Evolutionary conservation across 2,113 vertebrate species (phyloP), one percentile per base, ranked within the genome.

Genomic region (Miniopterus natalensis): DNA sequence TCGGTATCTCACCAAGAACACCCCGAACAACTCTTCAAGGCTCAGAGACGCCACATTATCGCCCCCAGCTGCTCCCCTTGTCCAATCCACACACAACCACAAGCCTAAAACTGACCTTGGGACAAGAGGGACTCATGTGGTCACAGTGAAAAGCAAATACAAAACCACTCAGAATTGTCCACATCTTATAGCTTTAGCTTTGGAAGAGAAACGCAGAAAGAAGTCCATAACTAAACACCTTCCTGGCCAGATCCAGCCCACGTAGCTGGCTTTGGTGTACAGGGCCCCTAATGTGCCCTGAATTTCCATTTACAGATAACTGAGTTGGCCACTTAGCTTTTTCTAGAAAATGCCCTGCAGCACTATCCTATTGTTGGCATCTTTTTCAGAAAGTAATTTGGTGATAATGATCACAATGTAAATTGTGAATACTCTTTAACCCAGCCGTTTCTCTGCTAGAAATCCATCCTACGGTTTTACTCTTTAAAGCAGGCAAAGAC

Each of bases 41-140:
- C n/a, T 71, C 47, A 25, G 68, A n/a, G 61, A n/a, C 20, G 4
- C 68, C 2, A 0, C 0, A 4, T 10, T 11, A n/a, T 6, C 12
- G 45, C 18, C 31, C 27, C 6, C 40, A 55, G 53, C 29, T 2
- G 10, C 12, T 59, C 31, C 36, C 45, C 11, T 29, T 5, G 13
- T 7, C 55, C 75, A 42, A 0, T 5, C 18, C 45, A 49, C 75
- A 84, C 6, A 31, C 57, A 42, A 55, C 53, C 4, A 55, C 15
- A 0, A 55, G 53, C 53, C 53, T 55, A 55, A 20, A 14, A 55
- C 15, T 55, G 53, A 21, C 57, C 21, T 12, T 4, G 23, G n/a
- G 23, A 9, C 8, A 36, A 66, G 11, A 18, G 49, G 11, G 18
- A 42, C 57, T 70, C 40, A 12, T 21, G 8, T 17, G 18, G 71